Base-by-base conservation (phyloP, 2,113 vertebrate genomes). In the Tragelaphus scriptus region DNA sequence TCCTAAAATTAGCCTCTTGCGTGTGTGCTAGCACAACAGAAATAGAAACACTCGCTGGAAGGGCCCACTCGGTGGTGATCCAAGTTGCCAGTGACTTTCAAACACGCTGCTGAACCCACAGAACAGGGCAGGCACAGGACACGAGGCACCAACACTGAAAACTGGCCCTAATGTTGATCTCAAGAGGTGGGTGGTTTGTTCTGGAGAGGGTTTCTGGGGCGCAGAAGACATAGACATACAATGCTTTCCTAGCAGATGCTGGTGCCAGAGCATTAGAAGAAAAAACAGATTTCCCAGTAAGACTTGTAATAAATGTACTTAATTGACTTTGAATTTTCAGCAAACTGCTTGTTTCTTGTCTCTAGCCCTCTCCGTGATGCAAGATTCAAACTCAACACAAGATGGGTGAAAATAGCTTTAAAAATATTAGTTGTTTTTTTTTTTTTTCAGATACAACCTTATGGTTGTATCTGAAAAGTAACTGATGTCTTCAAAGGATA, bases 1-100 rank as follows among this genome's bases (percentile, higher is more conserved):
- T 71, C 5, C 91, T 95, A 98, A 96, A 98, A 95, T 98, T 98
- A 97, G 95, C 68, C 51, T 61, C 77, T n/a, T 75, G 6, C 55
- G 25, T 97, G 81, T 92, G 16, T 90, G 56, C 71, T 58, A 85
- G 55, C 86, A 59, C 55, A 56, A 93, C 93, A 90, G 88, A 98
- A 98, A 96, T 75, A 44, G 87, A 98, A 97, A 65, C 91, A 94
- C 93, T 98, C 90, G 89, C 90, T 80, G n/a, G 59, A 81, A 93
- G 80, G 85, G 85, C 36, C 79, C 16, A 17, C 1, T 68, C 96
- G 25, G 87, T 95, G 68, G 71, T 47, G 49, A 90, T 96, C 97
- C 51, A 77, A 97, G 89, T 47, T 77, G 58, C 53, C 85, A 30
- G 53, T 71, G 44, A 80, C 71, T 97, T 68, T 58, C 94, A 96